Evolutionary conservation across 2,797 vertebrate genomes (phyloP).

Genomic region (Sebastes trivittatus): DNA sequence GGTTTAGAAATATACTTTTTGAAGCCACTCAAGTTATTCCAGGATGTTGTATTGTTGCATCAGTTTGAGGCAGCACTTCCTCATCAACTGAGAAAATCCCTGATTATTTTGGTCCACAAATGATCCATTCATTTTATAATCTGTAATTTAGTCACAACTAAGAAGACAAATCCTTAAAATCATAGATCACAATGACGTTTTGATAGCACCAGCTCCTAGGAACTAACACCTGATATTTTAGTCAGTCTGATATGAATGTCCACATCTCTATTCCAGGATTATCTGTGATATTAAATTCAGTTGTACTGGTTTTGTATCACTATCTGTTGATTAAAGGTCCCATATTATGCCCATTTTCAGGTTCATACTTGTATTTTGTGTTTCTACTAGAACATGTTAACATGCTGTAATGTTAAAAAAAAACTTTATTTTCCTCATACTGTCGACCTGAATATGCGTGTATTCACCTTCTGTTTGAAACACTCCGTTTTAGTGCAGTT

Average conservation of each 20-base stretch:
- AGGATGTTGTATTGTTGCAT: neutral
- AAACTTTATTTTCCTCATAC: too few relatives aligned
- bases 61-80: neutral
- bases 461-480: too few relatives aligned
- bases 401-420: too few relatives aligned
- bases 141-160: neutral
- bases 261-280: neutral
- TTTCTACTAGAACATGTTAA: too few relatives aligned
- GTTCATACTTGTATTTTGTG: too few relatives aligned
- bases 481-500: too few relatives aligned
- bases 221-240: neutral
- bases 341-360: too few relatives aligned
- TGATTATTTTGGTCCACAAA: neutral
- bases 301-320: neutral
- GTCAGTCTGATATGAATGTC: neutral
- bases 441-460: too few relatives aligned
- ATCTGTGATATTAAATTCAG: neutral
- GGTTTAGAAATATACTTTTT: neutral
- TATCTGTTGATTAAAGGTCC: neutral
- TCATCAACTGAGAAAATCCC: neutral
- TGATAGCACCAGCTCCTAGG: neutral
- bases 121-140: neutral
- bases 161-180: neutral
- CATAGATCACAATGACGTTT: neutral
- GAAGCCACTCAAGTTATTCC: neutral